Base-by-base conservation (phyloP, 2,888 invertebrate species). In the Campoplex capitator region DNA sequence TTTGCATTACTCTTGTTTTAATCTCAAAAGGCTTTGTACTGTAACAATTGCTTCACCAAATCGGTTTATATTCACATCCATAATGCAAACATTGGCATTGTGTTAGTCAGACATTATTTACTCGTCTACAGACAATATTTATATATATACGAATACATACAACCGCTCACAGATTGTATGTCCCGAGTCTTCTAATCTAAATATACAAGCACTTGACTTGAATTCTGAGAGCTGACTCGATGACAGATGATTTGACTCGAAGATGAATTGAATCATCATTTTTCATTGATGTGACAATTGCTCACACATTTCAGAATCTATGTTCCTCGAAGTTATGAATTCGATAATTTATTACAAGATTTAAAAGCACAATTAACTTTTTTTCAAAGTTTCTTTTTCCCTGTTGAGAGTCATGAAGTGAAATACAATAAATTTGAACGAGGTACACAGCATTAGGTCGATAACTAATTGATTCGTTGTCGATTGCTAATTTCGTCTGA, bases 1-100 rank as follows among this genome's bases (percentile, higher is more conserved):
- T 74, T 6, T 32, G 71, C 74, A 54, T 81, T 79, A 48, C 79
- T 51, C 71, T 77, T 77, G 76, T 75, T 62, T 78, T 81, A 68
- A 42, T 23, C 54, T 9, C 23, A 18, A 35, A 67, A 68, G 84
- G 84, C 77, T 75, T 56, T 54, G 32, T 76, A 32, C 51, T 32
- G 9, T 13, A 51, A 54, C 42, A 68, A 77, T 86, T 78, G 68
- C 74, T n/a, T 42, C 54, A 65, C 74, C 62, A 42, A 51, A 81
- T 81, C 68, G 62, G 74, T 62, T 83, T 77, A 77, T 75, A 58
- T 42, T 56, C 38, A 62, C 58, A 48, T 51, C 51, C 62, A 74
- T 54, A 51, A 48, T 28, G 65, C 58, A 28, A 18, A 73, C 42
- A 74, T 51, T 11, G 51, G 13, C 62, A n/a, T 51, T 28, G 45